phyloP scores from a whole-genome alignment of 2,113 vertebrate genomes.

The Anhinga anhinga region DNA sequence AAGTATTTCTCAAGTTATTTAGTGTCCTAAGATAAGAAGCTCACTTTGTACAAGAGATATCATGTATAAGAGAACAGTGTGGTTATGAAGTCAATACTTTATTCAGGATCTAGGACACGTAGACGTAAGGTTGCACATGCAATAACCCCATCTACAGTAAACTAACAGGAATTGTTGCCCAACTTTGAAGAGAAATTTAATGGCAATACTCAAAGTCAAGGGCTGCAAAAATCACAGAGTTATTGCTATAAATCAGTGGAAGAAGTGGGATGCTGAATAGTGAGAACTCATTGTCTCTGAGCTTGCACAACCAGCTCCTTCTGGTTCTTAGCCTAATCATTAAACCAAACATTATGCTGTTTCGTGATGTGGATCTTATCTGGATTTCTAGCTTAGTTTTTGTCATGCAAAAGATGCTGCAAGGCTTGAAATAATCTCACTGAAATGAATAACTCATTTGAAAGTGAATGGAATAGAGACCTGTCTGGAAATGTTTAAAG shows the following conservation, averaged over 20 bases:
- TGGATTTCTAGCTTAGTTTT: not conserved
- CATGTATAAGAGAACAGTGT: not conserved
- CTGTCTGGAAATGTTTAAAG: not conserved
- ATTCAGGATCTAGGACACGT: not conserved
- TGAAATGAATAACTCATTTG: conserved; percentile 53
- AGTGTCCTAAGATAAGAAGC: not conserved
- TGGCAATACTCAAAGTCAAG: not conserved
- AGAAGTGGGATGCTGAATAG: not conserved
- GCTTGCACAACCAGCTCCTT: not conserved
- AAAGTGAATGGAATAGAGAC: conserved; percentile 22
- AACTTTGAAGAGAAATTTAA: not conserved
- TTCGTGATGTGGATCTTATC: not conserved
- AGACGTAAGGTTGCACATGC: not conserved
- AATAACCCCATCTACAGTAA: not conserved
- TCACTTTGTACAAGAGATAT: not conserved
- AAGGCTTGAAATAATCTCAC: conserved; percentile 14
- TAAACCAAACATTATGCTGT: conserved; percentile 15
- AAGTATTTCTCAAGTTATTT: not conserved
- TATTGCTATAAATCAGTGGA: not conserved
- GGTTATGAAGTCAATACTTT: not conserved
- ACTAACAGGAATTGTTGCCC: not conserved
- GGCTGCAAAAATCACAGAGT: not conserved
- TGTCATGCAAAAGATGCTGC: conserved; percentile 28
- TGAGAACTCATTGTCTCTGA: not conserved
- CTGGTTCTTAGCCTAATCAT: conserved; percentile 11